A percentile compares a stretch with the other conserved stretches of the same genome.
Evolutionary conservation across 2,888 invertebrate genomes (phyloP).

Genomic region (Aradus depressus): DNA sequence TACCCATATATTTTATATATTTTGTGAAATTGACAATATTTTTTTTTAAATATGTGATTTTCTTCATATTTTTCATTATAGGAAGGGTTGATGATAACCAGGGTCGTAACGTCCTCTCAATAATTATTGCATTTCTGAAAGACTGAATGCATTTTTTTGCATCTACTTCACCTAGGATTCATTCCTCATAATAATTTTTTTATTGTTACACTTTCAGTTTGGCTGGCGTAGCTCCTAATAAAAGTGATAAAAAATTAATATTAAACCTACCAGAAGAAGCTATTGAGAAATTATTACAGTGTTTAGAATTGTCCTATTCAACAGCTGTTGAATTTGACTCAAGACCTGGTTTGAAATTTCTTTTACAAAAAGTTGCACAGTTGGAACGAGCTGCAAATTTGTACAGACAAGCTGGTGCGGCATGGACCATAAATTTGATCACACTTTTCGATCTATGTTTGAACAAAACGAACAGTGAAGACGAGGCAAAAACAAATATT

Average conservation of each 20-base stretch:
- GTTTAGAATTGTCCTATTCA: slow-evolving; percentile 69
- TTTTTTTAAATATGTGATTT: no score
- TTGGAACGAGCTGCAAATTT: slow-evolving; percentile 76
- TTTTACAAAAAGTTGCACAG: slow-evolving; percentile 85
- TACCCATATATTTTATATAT: no score
- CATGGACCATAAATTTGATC: slow-evolving; percentile 81
- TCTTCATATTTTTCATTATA: no score
- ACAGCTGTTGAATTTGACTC: slow-evolving; percentile 79
- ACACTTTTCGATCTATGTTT: slow-evolving; percentile 76
- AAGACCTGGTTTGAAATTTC: slow-evolving; percentile 83
- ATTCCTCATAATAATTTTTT: no score
- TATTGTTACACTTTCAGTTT: slow-evolving; percentile 13
- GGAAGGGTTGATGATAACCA: no score
- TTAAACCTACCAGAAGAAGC: slow-evolving; percentile 19
- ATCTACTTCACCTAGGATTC: no score
- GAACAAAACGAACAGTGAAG: slow-evolving; percentile 38
- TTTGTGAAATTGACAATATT: no score
- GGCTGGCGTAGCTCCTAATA: slow-evolving; percentile 24
- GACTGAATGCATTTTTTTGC: no score
- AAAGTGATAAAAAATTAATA: slow-evolving; percentile 20
- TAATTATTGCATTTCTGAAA: no score
- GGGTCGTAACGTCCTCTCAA: no score
- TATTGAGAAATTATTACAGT: slow-evolving; percentile 57
- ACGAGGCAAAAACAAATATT: slow-evolving; percentile 18
- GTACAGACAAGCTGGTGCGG: slow-evolving; percentile 85